Conservation (phyloP, 2,113 vertebrate genomes). For the Rousettus leschenaultii region DNA sequence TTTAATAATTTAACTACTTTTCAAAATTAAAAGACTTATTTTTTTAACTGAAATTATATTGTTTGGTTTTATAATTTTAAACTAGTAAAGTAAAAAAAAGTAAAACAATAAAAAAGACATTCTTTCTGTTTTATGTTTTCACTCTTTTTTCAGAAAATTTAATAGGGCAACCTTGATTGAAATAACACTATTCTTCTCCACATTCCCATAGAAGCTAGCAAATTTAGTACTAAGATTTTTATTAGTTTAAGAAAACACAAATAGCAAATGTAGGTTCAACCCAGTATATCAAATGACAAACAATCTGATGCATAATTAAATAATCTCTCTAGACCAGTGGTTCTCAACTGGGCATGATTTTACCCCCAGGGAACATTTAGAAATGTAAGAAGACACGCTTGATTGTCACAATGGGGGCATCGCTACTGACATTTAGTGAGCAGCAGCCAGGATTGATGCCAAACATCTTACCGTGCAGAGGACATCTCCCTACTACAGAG, state of each 20-base stretch:
- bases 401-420: background rate
- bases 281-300: background rate
- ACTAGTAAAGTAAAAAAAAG: background rate
- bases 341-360: background rate
- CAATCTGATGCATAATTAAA: background rate
- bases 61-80: conserved; percentile 55
- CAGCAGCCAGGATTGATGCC: background rate
- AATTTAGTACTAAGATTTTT: background rate
- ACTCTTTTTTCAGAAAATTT: background rate
- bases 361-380: background rate
- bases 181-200: conserved; percentile 10
- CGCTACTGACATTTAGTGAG: background rate
- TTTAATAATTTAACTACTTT: conserved; percentile 71
- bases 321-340: background rate
- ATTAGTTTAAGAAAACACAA: background rate
- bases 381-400: background rate
- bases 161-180: background rate
- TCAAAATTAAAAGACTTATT: conserved; percentile 50
- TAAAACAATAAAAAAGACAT: background rate
- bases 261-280: background rate
- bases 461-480: background rate
- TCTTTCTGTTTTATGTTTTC: background rate
- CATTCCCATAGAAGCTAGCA: background rate
- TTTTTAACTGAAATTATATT: background rate
- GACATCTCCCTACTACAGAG: background rate